Percentiles rank a stretch among this genome's conserved stretches.
Conservation (phyloP, 1,140 invertebrate species). For the Oncopeltus fasciatus region DNA sequence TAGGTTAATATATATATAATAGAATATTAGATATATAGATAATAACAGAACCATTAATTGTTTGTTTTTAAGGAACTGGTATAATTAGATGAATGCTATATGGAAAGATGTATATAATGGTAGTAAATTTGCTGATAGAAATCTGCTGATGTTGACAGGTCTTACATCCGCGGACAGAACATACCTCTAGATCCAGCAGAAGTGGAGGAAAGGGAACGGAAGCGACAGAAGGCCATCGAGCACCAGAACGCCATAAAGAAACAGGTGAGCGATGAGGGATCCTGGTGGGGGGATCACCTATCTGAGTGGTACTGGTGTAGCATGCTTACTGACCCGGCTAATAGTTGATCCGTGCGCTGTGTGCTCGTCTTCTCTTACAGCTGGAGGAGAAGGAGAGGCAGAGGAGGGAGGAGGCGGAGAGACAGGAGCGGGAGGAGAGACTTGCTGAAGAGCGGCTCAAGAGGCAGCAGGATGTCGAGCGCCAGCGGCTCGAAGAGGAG, state of each 20-base stretch:
- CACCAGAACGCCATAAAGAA: conserved; percentile 54
- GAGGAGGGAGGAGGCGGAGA: conserved; percentile 46
- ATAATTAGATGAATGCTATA: too few species aligned
- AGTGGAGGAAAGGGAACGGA: conserved; percentile 48
- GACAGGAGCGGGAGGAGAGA: conserved; percentile 42
- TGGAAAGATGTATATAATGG: too few species aligned
- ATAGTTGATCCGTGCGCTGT: background rate
- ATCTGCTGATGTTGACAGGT: conserved; percentile 35
- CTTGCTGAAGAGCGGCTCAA: conserved; percentile 52
- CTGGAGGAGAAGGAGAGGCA: conserved; percentile 50
- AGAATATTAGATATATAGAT: too few species aligned
- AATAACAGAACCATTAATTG: too few species aligned
- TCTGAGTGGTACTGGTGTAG: too few species aligned
- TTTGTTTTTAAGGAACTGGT: too few species aligned
- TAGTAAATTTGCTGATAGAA: too few species aligned
- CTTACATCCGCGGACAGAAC: conserved; percentile 54
- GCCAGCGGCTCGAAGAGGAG: conserved; percentile 35
- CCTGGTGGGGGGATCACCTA: too few species aligned
- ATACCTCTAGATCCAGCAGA: conserved; percentile 49
- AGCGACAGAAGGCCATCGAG: conserved; percentile 50
- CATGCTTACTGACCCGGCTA: too few species aligned
- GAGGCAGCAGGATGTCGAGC: conserved; percentile 47
- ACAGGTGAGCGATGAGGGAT: conserved; percentile 36
- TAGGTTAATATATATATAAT: too few species aligned
- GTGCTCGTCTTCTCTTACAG: conserved; percentile 21